Evolutionary conservation across 2,888 invertebrate species (phyloP), one percentile per base, ranked within the genome.

Genomic region (Himalopsyche kuldschensis): DNA sequence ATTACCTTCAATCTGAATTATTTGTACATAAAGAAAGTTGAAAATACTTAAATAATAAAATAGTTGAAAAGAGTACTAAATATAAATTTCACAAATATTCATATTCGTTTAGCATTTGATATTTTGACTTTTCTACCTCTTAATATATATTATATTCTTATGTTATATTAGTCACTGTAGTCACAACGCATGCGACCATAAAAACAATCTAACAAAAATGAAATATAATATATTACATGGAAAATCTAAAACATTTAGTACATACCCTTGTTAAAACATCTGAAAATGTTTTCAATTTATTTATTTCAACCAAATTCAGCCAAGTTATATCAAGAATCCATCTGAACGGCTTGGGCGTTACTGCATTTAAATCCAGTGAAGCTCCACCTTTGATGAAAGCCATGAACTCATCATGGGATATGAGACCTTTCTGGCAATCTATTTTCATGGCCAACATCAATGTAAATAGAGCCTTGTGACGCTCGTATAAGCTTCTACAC

Each of bases 241-340:
- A 41, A 41, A 41, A 41, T 41, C 2, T 41, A 15, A 15, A 35
- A 1, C 35, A 35, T 35, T 35, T 35, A 8, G 55, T n/a, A 87
- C 88, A 89, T 89, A 95, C 96, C 91, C 95, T 95, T 48, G 93
- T 92, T 30, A 98, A 90, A 79, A 98, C 94, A 87, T 95, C 96
- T 1, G 93, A 91, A 89, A 98, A 98, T 15, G 93, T 94, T 35
- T 94, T 92, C 81, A 98, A 89, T 89, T 96, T 97, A 88, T 96
- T 97, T 27, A 99, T 96, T 90, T 98, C 98, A 0, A 98, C 98
- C 86, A 98, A 92, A 91, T 99, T 99, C 55, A 98, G 90, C 98
- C 98, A 99, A 0, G 98, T 98, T 86, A 98, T 97, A 88, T 98
- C 98, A 81, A 98, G 91, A 87, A 99, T 97, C 98, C 98, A 99